phyloP scores from a whole-genome alignment of 35 echinoderm and acorn worm species.

The Apostichopus parvimensis region DNA sequence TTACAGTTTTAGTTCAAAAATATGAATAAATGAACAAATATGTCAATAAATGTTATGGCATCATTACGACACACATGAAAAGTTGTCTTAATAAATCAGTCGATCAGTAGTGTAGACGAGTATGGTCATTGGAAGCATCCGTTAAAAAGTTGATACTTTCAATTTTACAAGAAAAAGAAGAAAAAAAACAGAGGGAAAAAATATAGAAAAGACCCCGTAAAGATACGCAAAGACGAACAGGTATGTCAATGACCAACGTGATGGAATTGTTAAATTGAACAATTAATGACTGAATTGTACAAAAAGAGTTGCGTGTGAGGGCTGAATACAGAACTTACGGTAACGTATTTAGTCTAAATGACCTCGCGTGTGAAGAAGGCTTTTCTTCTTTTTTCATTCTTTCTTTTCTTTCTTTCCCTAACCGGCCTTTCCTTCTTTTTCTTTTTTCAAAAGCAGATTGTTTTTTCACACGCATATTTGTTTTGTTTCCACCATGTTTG shows the following conservation, averaged over 20 bases:
- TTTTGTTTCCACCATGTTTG: not conserved
- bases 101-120: no score
- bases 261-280: constrained; percentile 28
- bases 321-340: not conserved
- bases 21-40: no score
- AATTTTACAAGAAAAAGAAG: not conserved
- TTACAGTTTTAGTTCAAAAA: no score
- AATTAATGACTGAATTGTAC: constrained; percentile 13
- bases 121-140: not conserved
- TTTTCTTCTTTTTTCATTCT: no score
- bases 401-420: not conserved
- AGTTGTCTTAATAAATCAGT: no score
- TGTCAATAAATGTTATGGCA: no score
- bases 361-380: constrained; percentile 24
- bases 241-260: constrained; percentile 9
- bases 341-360: constrained; percentile 19
- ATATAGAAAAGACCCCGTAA: not conserved
- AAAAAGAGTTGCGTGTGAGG: constrained; percentile 27
- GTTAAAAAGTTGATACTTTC: not conserved
- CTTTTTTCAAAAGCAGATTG: not conserved
- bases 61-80: no score
- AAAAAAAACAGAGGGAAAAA: not conserved
- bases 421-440: not conserved
- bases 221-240: not conserved
- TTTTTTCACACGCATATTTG: constrained; percentile 1